Conservation (phyloP, 1,140 invertebrate genomes). For the Lepidotrigona ventralis region DNA sequence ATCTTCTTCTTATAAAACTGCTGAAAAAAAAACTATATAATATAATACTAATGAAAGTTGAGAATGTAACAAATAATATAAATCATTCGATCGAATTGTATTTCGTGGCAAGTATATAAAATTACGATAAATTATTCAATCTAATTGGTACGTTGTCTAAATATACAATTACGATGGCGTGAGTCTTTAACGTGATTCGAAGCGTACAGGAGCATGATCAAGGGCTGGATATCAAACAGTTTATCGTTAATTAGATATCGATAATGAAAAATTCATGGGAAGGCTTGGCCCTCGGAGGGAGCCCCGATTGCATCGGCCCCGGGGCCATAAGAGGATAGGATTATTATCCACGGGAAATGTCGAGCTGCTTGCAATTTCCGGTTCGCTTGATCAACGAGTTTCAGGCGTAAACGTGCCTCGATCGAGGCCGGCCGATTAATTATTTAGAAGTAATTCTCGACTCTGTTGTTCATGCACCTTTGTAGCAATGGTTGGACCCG, state of each 20-base stretch:
- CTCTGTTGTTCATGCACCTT: conserved; percentile 48
- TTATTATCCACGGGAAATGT: conserved; percentile 75
- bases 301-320: conserved; percentile 6
- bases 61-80: too few species aligned
- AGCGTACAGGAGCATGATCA: not conserved
- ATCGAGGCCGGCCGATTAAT: conserved; percentile 14
- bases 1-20: too few species aligned
- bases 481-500: conserved; percentile 94
- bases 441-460: conserved; percentile 22
- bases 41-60: too few species aligned
- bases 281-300: not conserved
- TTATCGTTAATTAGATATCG: conserved; percentile 43
- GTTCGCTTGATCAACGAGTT: conserved; percentile 55
- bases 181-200: too few species aligned
- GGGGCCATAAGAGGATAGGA: conserved; percentile 59
- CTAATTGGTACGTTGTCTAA: too few species aligned
- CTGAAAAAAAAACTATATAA: too few species aligned
- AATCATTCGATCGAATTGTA: too few species aligned
- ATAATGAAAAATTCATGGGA: conserved; percentile 35
- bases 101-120: too few species aligned
- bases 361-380: conserved; percentile 73
- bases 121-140: too few species aligned
- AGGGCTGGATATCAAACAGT: conserved; percentile 17
- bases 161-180: too few species aligned
- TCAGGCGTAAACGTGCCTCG: conserved; percentile 25